Evolutionary conservation across 2,113 vertebrate genomes (phyloP), one percentile per base, ranked within the genome.

Genomic region (Seriola aureovittata): DNA sequence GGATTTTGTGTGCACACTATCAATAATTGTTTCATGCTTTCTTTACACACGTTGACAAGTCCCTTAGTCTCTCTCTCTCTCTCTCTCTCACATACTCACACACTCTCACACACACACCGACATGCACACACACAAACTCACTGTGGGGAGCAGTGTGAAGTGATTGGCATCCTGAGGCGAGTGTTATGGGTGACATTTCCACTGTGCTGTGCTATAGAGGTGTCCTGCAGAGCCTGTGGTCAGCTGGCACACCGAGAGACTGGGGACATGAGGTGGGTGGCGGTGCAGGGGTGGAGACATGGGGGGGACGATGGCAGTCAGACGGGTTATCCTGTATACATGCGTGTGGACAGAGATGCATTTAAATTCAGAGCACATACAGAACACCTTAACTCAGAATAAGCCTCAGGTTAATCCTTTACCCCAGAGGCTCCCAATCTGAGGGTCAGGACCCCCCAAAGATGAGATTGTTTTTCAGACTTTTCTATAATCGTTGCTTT

Each of bases 111-210:
- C 34, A 13, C 67, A 38, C 63, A 52, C 80, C 23, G 36, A 42
- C 46, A 48, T 69, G 23, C 34, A 70, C 69, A 34, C 80, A 29
- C 55, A n/a, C 60, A 60, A 55, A 54, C 71, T 36, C 83, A 12
- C 79, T 2, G 70, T 68, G 75, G 85, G 80, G 71, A 66, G 78
- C 68, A 74, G 60, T 71, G 75, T 70, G 85, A 78, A 89, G 82
- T 88, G 90, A 90, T 90, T 89, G 92, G 84, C 88, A 46, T 82
- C 89, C 91, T 83, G 88, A 79, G 71, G 78, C 46, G 88, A 91
- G 85, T 89, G 91, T 93, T 91, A 84, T 91, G 81, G 87, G 88
- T 91, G 92, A 94, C 89, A 92, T 92, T 92, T 94, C 76, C 91
- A 80, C 80, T 65, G 81, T 80, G 78, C 71, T 58, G 85, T n/a